Conservation (phyloP, 1,140 invertebrate species). For the Piezodorus guildinii region DNA sequence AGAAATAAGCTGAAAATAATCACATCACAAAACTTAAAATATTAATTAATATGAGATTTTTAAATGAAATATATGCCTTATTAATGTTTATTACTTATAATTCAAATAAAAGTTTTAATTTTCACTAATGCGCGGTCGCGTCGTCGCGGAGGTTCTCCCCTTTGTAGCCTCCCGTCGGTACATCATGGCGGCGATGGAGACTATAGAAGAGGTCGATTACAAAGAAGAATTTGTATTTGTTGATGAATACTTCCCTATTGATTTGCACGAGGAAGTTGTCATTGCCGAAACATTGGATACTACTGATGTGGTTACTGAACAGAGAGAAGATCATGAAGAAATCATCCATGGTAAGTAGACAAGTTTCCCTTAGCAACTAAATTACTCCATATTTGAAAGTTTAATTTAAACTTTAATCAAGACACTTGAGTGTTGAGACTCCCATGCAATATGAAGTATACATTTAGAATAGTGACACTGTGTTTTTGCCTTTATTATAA, state of each 20-base stretch:
- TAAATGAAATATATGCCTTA: too few species aligned
- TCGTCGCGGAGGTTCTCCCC: slow-evolving; percentile 4
- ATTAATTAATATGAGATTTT: too few species aligned
- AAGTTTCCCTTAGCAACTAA: slow-evolving; percentile 4
- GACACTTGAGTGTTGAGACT: too few species aligned
- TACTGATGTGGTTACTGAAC: slow-evolving; percentile 14
- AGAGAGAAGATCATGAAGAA: slow-evolving; percentile 20
- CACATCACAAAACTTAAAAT: too few species aligned
- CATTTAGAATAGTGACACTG: background rate
- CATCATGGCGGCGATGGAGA: slow-evolving; percentile 24
- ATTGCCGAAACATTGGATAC: slow-evolving; percentile 20
- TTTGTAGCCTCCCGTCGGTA: slow-evolving; percentile 9
- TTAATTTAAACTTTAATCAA: too few species aligned
- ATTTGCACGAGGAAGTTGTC: slow-evolving; percentile 26
- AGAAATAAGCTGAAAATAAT: too few species aligned
- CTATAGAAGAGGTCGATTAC: slow-evolving; percentile 19
- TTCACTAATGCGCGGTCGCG: slow-evolving; percentile 10
- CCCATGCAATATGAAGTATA: background rate
- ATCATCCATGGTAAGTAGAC: slow-evolving; percentile 18
- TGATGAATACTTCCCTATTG: slow-evolving; percentile 24
- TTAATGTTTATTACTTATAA: too few species aligned
- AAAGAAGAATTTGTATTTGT: slow-evolving; percentile 26
- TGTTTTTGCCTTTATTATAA: background rate
- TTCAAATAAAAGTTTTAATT: too few species aligned
- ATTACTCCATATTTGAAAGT: background rate